Base-by-base conservation (phyloP, 2,797 vertebrate genomes). In the Loris lydekkerianus region DNA sequence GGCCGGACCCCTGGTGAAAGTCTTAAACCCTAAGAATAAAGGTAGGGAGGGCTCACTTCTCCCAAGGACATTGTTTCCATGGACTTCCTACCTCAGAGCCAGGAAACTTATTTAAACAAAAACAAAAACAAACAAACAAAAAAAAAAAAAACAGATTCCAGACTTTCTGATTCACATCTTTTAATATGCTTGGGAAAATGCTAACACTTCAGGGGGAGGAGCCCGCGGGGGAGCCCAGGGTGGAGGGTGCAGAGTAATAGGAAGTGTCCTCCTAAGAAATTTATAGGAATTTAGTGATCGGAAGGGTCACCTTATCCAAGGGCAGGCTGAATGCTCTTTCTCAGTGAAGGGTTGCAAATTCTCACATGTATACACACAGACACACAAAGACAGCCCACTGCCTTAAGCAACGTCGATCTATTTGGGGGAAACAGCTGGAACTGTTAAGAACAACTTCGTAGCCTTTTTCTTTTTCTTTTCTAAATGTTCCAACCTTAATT, bases 401-500 rank as follows among this genome's bases (percentile, higher is more conserved):
- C 76, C 43, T 25, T 70, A 37, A 37, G 40, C 53, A 34, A 13
- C 53, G n/a, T 15, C 27, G 21, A 40, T 61, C 88, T 83, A n/a
- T 81, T 91, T 65, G 46, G 46, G 81, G 93, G 67, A 91, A 87
- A 65, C 60, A 89, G 37, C n/a, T 27, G 87, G 63, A 91, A 86
- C 49, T 10, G 43, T 80, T 6, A 78, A 6, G 56, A 88, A 37
- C 53, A 60, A 70, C 53, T 77, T 88, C n/a, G 61, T 34, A 46
- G 61, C 0, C 43, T 73, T 84, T 40, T 65, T 9, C 10, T 70
- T 56, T 53, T 82, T 53, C 29, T 37, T 37, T 73, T 67, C 75
- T 92, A 20, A 87, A 58, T 27, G 43, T 78, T 72, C 69, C 82
- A 86, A 70, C 46, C 73, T 92, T 96, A 75, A 93, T 82, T 78